A percentile compares a stretch with the other conserved stretches of the same genome.
Evolutionary conservation across 2,888 invertebrate genomes (phyloP).

Genomic region (Ichneumon xanthorius): DNA sequence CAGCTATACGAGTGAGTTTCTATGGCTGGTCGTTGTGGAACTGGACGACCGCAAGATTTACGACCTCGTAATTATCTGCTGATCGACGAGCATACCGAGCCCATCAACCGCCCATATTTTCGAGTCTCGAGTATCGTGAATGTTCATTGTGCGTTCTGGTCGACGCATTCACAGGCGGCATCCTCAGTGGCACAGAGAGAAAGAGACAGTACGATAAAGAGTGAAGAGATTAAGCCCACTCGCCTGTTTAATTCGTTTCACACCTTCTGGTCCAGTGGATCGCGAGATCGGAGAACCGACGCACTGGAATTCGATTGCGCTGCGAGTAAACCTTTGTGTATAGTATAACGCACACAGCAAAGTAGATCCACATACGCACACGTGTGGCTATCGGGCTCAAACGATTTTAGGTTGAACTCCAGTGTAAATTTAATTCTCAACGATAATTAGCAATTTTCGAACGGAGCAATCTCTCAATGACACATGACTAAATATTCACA

Average conservation of each 20-base stretch:
- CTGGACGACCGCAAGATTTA: constrained; percentile 74
- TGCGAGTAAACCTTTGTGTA: neutral
- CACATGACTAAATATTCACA: neutral
- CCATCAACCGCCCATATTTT: constrained; percentile 72
- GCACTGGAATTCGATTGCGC: neutral
- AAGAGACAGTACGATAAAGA: neutral
- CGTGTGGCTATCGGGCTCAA: neutral
- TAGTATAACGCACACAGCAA: neutral
- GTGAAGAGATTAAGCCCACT: constrained; percentile 35
- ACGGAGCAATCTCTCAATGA: neutral
- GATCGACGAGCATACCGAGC: constrained; percentile 70
- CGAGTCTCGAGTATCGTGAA: constrained; percentile 65
- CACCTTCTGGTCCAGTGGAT: constrained; percentile 74
- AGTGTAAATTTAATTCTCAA: neutral
- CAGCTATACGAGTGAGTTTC: constrained; percentile 37
- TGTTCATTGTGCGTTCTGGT: constrained; percentile 40
- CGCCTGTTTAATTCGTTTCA: constrained; percentile 78
- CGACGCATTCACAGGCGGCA: neutral
- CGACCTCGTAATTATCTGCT: constrained; percentile 79
- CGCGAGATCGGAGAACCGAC: constrained; percentile 32
- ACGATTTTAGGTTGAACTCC: neutral
- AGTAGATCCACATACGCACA: neutral
- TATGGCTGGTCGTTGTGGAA: constrained; percentile 53
- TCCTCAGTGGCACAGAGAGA: neutral
- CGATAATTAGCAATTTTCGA: neutral